Base-by-base conservation (phyloP, 2,113 vertebrate species). In the Sapayoa aenigma region DNA sequence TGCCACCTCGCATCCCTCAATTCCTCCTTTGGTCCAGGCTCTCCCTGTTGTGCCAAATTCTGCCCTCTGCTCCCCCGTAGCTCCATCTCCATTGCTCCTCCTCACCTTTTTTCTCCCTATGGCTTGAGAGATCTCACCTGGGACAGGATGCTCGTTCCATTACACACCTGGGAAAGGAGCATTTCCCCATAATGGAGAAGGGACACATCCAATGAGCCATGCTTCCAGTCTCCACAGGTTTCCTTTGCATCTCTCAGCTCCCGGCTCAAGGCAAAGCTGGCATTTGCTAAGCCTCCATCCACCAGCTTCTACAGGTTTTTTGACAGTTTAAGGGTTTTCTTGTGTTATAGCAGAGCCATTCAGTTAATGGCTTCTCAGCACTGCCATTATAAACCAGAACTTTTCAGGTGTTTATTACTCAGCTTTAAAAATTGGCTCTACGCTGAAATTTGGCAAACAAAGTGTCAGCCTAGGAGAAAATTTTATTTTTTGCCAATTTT, bases 361-460 rank as follows among this genome's bases (percentile, higher is more conserved):
- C 89, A 44, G 87, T 94, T 96, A 96, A 96, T 83, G 92, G 95
- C 93, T 97, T 96, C 96, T 96, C 93, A 95, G 94, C 91, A 91
- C 89, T 92, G 95, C 95, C 95, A 96, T 96, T 95, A 96, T 91
- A 97, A 97, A 96, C 89, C 95, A 96, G 96, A 87, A 91, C 85
- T 95, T 91, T 52, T 91, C 93, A 96, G 96, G 96, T 96, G 96
- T 97, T 97, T 96, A 96, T 96, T 96, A 96, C 95, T 90, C 84
- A 69, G 96, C 96, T 96, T 95, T 97, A 94, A 97, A 96, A 96
- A 96, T 53, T 96, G 94, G 95, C 96, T 94, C 93, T 77, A 60
- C 9, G 69, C 89, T 96, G 81, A 96, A 97, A 96, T 97, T 96
- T 95, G 95, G 95, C 96, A 96, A 92, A 95, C 9, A 0, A 94